A percentile compares a stretch with the other conserved stretches of the same genome.
Evolutionary conservation across 2,888 invertebrate genomes (phyloP).

Genomic region (Ptychoptera albimana): DNA sequence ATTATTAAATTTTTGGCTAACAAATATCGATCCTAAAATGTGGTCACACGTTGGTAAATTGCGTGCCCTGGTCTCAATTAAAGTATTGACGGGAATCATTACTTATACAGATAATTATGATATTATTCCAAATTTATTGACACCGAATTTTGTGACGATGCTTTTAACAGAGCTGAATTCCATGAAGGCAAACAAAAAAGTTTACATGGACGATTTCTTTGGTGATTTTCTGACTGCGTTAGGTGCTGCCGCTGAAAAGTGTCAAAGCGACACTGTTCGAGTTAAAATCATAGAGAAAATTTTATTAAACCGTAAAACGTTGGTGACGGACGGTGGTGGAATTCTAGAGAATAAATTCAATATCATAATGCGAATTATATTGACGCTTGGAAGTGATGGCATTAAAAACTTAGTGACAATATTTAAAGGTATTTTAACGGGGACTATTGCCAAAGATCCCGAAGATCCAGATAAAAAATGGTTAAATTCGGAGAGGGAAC

Average conservation of each 20-base stretch:
- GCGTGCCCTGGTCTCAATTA: slow-evolving; percentile 41
- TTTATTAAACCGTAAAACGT: slow-evolving; percentile 37
- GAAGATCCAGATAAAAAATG: slow-evolving; percentile 33
- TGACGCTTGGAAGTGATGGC: slow-evolving; percentile 40
- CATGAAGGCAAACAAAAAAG: slow-evolving; percentile 19
- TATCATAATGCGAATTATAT: slow-evolving; percentile 33
- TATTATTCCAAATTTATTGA: slow-evolving; percentile 38
- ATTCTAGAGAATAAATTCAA: no score
- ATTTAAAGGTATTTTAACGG: slow-evolving; percentile 43
- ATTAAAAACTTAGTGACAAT: slow-evolving; percentile 45
- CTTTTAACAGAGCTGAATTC: slow-evolving; percentile 46
- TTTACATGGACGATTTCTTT: slow-evolving; percentile 28
- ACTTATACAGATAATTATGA: slow-evolving; percentile 27
- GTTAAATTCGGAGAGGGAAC: slow-evolving; percentile 51
- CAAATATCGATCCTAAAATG: slow-evolving; percentile 31
- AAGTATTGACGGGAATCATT: slow-evolving; percentile 40
- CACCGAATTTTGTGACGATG: slow-evolving; percentile 46
- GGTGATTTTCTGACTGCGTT: slow-evolving; percentile 29
- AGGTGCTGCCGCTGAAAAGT: slow-evolving; percentile 35
- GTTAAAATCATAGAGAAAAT: slow-evolving; percentile 44
- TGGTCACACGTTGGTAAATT: slow-evolving; percentile 38
- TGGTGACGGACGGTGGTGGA: no score
- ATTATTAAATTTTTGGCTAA: slow-evolving; percentile 38
- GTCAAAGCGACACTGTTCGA: slow-evolving; percentile 34
- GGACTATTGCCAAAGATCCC: slow-evolving; percentile 33